Evolutionary conservation across 1,140 invertebrate species (phyloP), one percentile per base, ranked within the genome.

Genomic region (Leptinotarsa defecta): DNA sequence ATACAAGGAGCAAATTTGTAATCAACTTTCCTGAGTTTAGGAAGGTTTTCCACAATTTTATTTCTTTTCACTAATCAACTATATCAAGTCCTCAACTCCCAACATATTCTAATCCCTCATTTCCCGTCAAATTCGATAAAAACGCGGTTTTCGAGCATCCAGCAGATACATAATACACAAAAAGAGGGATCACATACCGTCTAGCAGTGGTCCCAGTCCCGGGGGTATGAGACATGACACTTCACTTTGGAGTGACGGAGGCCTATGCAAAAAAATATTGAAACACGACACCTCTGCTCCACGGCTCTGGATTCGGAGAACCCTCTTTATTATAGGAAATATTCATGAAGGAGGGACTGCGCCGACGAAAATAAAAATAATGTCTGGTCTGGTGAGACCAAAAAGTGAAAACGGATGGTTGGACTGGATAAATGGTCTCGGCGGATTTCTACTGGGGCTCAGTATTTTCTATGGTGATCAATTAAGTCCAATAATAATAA

Each of bases 191-290:
- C 48, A 74, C 64, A 71, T 74, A 19, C 19, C 72, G 77, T 63
- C 73, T 77, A 20, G 64, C 71, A 57, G 69, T 70, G 73, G 73
- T 68, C 73, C 27, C 62, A 71, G 74, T 76, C 80, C 74, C n/a
- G 68, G 65, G 71, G 77, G 76, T 74, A 78, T 74, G 73, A 76
- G 78, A 81, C 80, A 81, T 77, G 80, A 81, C 80, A 81, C 80
- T 81, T 77, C 78, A 81, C 80, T 81, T 79, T 80, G 73, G 73
- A 68, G 74, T 70, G 74, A 67, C 68, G 34, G 71, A 71, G 20
- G 74, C 68, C 73, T 68, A 73, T 74, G 74, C 73, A 78, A 73
- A 78, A 43, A 77, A 77, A 81, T 78, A 81, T 78, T 71, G 72
- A 79, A 80, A 81, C 76, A 76, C 78, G 80, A 81, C 78, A 81